phyloP scores from a whole-genome alignment of 2,888 invertebrate genomes.

The Agrotis ipsilon region DNA sequence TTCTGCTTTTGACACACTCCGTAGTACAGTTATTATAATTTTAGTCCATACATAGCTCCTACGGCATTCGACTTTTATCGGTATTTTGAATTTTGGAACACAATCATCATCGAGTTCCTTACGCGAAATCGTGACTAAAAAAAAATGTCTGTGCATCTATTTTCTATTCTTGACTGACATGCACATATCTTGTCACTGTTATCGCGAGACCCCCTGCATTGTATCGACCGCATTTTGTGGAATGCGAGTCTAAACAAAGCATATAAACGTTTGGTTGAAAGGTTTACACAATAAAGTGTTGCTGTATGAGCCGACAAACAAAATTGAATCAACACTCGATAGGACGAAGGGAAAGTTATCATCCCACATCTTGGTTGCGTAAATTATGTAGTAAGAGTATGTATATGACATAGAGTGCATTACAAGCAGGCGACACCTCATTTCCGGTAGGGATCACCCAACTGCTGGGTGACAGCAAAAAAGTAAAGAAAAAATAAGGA shows the following conservation, averaged over 20 bases:
- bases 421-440: no score
- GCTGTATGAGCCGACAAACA: constrained; percentile 47
- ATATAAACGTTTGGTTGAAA: constrained; percentile 52
- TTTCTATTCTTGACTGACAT: constrained; percentile 1
- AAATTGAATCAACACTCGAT: constrained; percentile 60
- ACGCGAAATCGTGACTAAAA: no score
- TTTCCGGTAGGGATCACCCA: no score
- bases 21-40: no score
- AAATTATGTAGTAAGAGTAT: constrained; percentile 48
- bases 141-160: neutral
- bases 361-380: constrained; percentile 45
- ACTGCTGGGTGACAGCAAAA: no score
- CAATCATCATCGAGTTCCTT: no score
- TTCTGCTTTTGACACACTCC: no score
- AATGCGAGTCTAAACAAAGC: constrained; percentile 55
- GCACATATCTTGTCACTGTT: neutral
- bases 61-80: no score
- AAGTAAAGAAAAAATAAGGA: no score
- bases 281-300: constrained; percentile 56
- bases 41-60: no score
- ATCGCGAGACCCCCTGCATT: constrained; percentile 42
- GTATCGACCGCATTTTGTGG: constrained; percentile 48
- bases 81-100: no score
- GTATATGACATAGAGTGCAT: constrained; percentile 18
- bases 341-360: constrained; percentile 56